Percentiles rank a stretch among this genome's conserved stretches.
Conservation (phyloP, 2,797 vertebrate genomes). For the Sebastes iracundus region DNA sequence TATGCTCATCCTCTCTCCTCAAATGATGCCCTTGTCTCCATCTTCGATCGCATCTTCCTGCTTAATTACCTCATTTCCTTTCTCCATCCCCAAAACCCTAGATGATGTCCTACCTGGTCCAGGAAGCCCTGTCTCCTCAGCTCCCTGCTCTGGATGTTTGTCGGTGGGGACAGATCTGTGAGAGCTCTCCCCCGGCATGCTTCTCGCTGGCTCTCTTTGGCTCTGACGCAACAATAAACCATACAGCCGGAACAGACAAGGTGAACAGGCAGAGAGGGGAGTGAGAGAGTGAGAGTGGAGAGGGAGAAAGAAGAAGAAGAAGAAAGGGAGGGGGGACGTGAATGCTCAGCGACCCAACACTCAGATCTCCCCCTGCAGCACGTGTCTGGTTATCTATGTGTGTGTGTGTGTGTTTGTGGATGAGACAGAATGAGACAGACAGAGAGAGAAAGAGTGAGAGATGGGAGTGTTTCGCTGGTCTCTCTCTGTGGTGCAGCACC, state of each 20-base stretch:
- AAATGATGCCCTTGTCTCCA: not conserved
- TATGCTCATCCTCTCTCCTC: not conserved
- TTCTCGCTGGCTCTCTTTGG: constrained; percentile 65
- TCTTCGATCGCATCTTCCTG: not conserved
- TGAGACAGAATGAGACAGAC: constrained; percentile 35
- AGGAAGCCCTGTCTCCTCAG: constrained; percentile 76
- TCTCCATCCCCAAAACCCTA: constrained; percentile 13
- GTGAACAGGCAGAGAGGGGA: constrained; percentile 62
- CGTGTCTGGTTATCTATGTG: constrained; percentile 60
- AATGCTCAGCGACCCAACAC: constrained; percentile 70
- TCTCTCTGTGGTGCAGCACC: constrained; percentile 67
- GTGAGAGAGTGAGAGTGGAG: constrained; percentile 46
- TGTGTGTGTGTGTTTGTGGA: constrained; percentile 45
- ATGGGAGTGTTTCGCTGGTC: constrained; percentile 34
- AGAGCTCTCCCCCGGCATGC: constrained; percentile 83
- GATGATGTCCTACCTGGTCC: constrained; percentile 80
- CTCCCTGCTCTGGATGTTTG: constrained; percentile 70
- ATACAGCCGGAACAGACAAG: constrained; percentile 73
- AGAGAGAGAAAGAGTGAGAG: constrained; percentile 38
- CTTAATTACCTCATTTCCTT: not conserved
- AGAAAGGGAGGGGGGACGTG: constrained; percentile 32
- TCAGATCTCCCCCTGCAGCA: constrained; percentile 72
- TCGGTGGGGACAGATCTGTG: constrained; percentile 75
- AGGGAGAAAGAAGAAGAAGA: not conserved
- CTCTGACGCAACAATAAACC: constrained; percentile 79